Percentiles rank a stretch among this genome's conserved stretches.
phyloP scores from a whole-genome alignment of 2,888 invertebrate genomes.

The Lasius platythorax region DNA sequence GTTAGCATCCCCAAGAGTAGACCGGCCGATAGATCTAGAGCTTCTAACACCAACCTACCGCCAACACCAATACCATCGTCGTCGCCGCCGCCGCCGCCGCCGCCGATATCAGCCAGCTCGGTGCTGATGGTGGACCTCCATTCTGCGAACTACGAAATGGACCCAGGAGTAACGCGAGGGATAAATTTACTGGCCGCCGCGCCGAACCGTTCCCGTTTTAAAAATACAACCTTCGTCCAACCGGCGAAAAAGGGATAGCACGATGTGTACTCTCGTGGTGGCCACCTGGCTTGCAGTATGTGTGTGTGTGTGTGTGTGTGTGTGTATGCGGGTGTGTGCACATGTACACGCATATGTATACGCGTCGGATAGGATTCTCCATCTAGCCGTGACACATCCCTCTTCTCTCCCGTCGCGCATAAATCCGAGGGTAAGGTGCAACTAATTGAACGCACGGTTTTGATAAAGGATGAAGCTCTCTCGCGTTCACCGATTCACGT shows the following conservation, averaged over 20 bases:
- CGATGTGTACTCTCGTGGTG: slow-evolving; percentile 27
- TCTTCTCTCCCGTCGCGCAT: slow-evolving; percentile 41
- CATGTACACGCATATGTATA: not conserved
- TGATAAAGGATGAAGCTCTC: slow-evolving; percentile 55
- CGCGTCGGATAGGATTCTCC: slow-evolving; percentile 40
- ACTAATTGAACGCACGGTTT: slow-evolving; percentile 66
- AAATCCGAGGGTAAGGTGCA: slow-evolving; percentile 53
- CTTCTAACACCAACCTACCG: slow-evolving; percentile 68
- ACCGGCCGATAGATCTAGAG: slow-evolving; percentile 77
- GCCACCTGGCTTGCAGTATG: not conserved
- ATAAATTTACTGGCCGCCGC: slow-evolving; percentile 74
- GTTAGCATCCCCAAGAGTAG: slow-evolving; percentile 79
- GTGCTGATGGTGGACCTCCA: slow-evolving; percentile 62
- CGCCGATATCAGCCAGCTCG: slow-evolving; percentile 15
- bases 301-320: not conserved
- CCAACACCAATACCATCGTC: not conserved
- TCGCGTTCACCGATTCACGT: slow-evolving; percentile 27
- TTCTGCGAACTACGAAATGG: slow-evolving; percentile 74
- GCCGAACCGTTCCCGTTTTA: slow-evolving; percentile 64
- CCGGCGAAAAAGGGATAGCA: slow-evolving; percentile 47
- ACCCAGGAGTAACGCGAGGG: slow-evolving; percentile 77
- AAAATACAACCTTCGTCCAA: slow-evolving; percentile 67
- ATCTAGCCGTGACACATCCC: slow-evolving; percentile 61
- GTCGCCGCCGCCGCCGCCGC: not conserved
- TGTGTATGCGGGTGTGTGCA: not conserved